phyloP scores from a whole-genome alignment of 1,140 invertebrate species.

The Elymnias hypermnestra region DNA sequence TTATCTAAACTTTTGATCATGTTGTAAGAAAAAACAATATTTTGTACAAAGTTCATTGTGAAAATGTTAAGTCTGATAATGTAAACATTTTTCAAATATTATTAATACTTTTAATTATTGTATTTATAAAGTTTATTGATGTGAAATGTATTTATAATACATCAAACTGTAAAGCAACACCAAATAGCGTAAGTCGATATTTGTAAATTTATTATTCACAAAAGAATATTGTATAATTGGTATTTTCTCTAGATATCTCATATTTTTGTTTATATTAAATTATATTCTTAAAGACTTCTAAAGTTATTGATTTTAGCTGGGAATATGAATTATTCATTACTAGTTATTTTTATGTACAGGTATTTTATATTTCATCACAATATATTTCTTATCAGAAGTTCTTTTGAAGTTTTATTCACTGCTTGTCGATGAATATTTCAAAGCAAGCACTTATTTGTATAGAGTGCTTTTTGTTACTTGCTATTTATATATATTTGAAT shows the following conservation, averaged over 20 bases:
- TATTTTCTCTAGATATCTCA: not conserved
- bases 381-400: not conserved
- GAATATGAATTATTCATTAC: not conserved
- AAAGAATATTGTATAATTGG: not conserved
- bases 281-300: too few relatives aligned
- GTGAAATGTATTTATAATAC: slow-evolving; percentile 35
- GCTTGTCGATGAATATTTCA: too few relatives aligned
- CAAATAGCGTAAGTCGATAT: slow-evolving; percentile 55
- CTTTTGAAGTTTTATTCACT: too few relatives aligned
- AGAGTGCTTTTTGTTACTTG: not conserved
- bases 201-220: slow-evolving; percentile 35
- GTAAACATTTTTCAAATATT: slow-evolving; percentile 37
- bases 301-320: too few relatives aligned
- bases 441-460: not conserved
- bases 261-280: not conserved
- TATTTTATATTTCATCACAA: not conserved
- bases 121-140: slow-evolving; percentile 49
- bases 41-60: slow-evolving; percentile 56
- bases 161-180: slow-evolving; percentile 67
- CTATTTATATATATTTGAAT: slow-evolving; percentile 11
- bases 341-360: too few relatives aligned
- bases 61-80: slow-evolving; percentile 65
- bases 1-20: slow-evolving; percentile 11
- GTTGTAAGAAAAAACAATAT: slow-evolving; percentile 39
- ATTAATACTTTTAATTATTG: slow-evolving; percentile 37